Percentiles rank a stretch among this genome's conserved stretches.
These are phyloP conservation scores for Tipula confusa DNA, from an alignment of 2,888 invertebrate species.

Conservation along the genomic window DNA sequence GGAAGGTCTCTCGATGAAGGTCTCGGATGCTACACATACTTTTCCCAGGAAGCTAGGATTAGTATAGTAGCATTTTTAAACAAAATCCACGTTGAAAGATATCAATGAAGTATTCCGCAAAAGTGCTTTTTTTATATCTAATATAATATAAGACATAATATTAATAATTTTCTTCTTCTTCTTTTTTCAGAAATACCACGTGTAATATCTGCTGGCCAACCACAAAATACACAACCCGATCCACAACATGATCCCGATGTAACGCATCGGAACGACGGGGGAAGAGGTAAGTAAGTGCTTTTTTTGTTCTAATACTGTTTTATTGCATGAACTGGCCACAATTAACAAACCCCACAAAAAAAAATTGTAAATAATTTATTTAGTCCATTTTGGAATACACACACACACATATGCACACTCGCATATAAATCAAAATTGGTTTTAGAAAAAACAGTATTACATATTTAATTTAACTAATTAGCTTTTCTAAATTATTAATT, in stretches of 20 bases:
- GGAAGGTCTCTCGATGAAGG: no score
- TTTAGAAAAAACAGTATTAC: not conserved
- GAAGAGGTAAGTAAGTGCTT: slow-evolving; percentile 78
- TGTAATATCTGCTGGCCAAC: slow-evolving; percentile 55
- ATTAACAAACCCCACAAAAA: not conserved
- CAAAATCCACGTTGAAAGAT: no score
- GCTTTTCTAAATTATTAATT: not conserved
- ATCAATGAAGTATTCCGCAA: no score
- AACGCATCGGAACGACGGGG: slow-evolving; percentile 54
- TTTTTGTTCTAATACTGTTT: slow-evolving; percentile 44
- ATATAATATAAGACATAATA: no score
- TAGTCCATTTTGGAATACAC: not conserved
- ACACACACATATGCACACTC: not conserved
- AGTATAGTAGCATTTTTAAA: no score
- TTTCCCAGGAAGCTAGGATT: no score
- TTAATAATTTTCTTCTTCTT: no score
- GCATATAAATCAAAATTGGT: not conserved
- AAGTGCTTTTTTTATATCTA: no score
- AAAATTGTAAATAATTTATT: slow-evolving; percentile 14
- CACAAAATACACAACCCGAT: slow-evolving; percentile 49
- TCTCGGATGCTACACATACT: no score
- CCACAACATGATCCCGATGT: slow-evolving; percentile 46
- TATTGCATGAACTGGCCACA: not conserved
- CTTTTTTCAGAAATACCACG: slow-evolving; percentile 64
- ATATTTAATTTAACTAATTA: not conserved